Conservation (phyloP, 2,113 vertebrate genomes). For the Gallinago jamesoni region DNA sequence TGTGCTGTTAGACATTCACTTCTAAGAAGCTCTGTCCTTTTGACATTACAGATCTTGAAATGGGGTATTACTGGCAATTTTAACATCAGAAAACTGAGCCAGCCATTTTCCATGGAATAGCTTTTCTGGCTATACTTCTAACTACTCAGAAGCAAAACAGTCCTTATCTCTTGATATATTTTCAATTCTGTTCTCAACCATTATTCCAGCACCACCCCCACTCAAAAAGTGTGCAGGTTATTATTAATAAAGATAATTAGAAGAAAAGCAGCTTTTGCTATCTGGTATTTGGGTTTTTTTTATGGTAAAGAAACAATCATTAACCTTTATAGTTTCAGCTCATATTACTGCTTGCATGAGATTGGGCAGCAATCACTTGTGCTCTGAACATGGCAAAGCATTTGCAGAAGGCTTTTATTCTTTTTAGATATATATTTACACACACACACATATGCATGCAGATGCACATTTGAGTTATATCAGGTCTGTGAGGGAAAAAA, state of each 20-base stretch:
- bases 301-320: not conserved
- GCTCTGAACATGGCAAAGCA: not conserved
- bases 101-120: not conserved
- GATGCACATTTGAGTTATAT: not conserved
- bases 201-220: not conserved
- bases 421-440: not conserved
- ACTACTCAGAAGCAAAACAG: not conserved
- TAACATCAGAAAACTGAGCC: constrained; percentile 11
- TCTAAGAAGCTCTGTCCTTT: constrained; percentile 47
- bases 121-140: not conserved
- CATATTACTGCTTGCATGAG: not conserved
- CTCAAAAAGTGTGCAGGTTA: not conserved
- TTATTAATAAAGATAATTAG: not conserved
- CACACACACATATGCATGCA: not conserved
- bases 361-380: not conserved
- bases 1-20: not conserved
- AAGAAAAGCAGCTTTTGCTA: not conserved
- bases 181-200: not conserved
- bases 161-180: not conserved
- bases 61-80: constrained; percentile 24
- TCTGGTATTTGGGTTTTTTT: not conserved
- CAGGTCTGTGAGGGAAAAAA: not conserved
- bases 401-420: not conserved
- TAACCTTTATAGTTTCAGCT: constrained; percentile 21
- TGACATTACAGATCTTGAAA: constrained; percentile 26